Conservation (phyloP, 2,113 vertebrate genomes). For the Gyps fulvus region DNA sequence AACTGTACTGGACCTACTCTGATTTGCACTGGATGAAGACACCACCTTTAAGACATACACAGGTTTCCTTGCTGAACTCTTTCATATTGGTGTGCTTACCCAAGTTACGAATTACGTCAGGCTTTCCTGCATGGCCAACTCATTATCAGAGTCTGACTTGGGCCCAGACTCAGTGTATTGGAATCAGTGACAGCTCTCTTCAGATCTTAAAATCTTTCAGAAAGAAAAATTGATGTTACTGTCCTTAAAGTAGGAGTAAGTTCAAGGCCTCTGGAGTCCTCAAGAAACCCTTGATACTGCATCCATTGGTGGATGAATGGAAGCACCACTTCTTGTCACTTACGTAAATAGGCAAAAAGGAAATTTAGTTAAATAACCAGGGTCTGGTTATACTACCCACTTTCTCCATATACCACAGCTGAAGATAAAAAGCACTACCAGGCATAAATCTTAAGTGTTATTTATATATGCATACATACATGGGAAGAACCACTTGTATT, state of each 20-base stretch:
- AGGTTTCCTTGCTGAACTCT: background rate
- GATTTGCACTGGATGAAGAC: background rate
- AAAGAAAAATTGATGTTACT: background rate
- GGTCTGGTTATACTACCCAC: background rate
- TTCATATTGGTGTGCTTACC: background rate
- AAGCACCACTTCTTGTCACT: background rate
- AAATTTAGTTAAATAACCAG: background rate
- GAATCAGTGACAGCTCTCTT: background rate
- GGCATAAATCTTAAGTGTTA: background rate
- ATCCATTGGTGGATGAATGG: background rate
- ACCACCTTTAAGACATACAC: background rate
- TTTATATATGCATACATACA: background rate
- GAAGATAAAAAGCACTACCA: background rate
- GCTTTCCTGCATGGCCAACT: background rate
- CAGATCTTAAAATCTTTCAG: background rate
- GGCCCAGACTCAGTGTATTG: background rate
- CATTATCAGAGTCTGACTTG: background rate
- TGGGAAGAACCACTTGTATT: background rate
- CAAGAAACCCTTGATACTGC: background rate
- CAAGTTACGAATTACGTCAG: fast-evolving
- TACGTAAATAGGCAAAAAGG: background rate
- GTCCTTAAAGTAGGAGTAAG: background rate
- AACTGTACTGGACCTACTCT: background rate
- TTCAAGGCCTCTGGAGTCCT: background rate
- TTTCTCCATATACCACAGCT: background rate